phyloP scores from a whole-genome alignment of 2,888 invertebrate genomes.

The Drosophila emarginata region DNA sequence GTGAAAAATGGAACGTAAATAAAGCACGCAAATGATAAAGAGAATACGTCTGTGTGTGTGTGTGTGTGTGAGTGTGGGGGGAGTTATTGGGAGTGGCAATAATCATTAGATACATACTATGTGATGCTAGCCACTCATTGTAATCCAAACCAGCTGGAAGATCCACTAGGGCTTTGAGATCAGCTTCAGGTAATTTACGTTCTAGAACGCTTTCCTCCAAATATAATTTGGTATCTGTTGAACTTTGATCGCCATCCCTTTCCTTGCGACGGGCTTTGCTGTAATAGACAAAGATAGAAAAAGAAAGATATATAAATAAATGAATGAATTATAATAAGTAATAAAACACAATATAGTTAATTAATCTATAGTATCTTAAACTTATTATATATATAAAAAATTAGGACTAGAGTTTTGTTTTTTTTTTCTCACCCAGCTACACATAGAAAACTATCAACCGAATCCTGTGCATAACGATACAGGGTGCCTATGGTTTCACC shows the following conservation, averaged over 20 bases:
- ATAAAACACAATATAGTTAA: too few relatives aligned
- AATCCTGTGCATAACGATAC: conserved; percentile 82
- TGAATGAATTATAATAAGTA: too few relatives aligned
- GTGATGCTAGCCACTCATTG: conserved; percentile 99
- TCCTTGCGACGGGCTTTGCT: conserved; percentile 99
- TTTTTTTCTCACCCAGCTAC: conserved; percentile 83
- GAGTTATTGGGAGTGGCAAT: not conserved
- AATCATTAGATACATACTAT: conserved; percentile 87
- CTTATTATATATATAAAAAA: too few relatives aligned
- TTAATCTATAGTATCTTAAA: too few relatives aligned
- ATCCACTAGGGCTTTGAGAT: conserved; percentile 96
- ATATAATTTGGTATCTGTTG: conserved; percentile 95
- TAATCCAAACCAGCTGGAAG: conserved; percentile 97
- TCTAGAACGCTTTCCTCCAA: conserved; percentile 97
- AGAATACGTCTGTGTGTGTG: not conserved
- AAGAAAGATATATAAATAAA: not conserved
- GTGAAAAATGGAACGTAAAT: too few relatives aligned
- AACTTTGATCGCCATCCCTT: conserved; percentile 91
- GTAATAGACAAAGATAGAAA: conserved; percentile 77
- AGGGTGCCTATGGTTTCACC: conserved; percentile 82
- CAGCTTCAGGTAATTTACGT: conserved; percentile 96
- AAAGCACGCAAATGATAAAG: too few relatives aligned
- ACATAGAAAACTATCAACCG: conserved; percentile 82
- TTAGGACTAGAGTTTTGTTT: too few relatives aligned
- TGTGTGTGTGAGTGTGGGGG: not conserved